Base-by-base conservation (phyloP, 2,113 vertebrate species). In the Dipodomys merriami region DNA sequence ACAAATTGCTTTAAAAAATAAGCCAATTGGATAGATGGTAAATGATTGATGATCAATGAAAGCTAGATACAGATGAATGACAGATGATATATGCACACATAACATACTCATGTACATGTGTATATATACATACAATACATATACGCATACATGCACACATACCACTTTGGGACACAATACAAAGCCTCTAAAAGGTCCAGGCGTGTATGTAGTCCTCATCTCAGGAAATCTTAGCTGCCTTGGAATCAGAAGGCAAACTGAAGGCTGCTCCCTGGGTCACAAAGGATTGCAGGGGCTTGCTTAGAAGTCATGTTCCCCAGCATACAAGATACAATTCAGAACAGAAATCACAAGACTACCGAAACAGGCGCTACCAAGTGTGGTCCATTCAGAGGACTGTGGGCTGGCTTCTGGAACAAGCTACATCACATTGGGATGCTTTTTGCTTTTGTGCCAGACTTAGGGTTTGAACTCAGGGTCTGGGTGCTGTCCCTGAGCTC, bases 41-140 rank as follows among this genome's bases (percentile, higher is more conserved):
- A 33, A 9, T 6, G 8, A 7, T 0, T 8, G 22, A 4, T n/a
- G 23, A 35, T 23, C 5, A 29, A n/a, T 9, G 7, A 60, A 23
- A 30, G 20, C 15, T 0, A 20, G 39, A 18, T 1, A 57, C 15
- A 57, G 30, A 1, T 23, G 18, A 25, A 13, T 12, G 62, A 15
- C 6, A 65, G 18, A 57, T 57, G 46, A 85, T 53, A 73, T 20
- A 74, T 19, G 25, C 33, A 62, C 13, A 23, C 33, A 12, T 11
- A 30, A 10, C 12, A 20, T 2, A 30, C 12, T 3, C 46, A n/a
- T 29, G 18, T 30, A 53, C 23, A 30, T 39, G n/a, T 62, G 46
- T 18, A 18, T 18, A 18, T n/a, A 18, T 25, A 57, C 49, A 18
- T 30, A 53, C 10, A 12, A 67, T 10, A 30, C 39, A 33, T 2